These are phyloP conservation scores for Stichopus chloronotus DNA, from an alignment of 35 echinoderm and acorn worm species.

Conservation along the genomic window DNA sequence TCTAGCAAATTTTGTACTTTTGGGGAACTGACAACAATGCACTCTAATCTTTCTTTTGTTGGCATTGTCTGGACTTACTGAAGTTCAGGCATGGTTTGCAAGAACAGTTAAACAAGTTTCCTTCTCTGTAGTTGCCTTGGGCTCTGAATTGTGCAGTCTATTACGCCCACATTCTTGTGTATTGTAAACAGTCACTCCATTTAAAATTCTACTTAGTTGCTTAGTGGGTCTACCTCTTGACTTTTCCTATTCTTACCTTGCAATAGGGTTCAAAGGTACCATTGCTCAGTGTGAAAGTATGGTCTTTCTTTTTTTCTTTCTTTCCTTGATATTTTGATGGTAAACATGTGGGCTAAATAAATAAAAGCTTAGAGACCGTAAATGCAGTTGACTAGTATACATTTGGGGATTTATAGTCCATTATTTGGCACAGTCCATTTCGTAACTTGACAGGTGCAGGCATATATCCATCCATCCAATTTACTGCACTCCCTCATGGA, in stretches of 20 bases:
- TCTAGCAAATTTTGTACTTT: no score
- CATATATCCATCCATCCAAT: not conserved
- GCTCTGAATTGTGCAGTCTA: not conserved
- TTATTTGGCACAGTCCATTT: not conserved
- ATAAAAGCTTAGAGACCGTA: not conserved
- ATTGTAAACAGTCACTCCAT: not conserved
- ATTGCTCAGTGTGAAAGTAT: not conserved
- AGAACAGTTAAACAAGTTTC: no score
- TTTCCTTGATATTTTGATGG: not conserved
- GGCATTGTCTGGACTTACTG: not conserved
- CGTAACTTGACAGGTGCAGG: not conserved
- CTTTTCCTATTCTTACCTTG: not conserved
- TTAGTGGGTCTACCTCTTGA: not conserved
- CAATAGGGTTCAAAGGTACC: not conserved
- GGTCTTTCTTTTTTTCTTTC: not conserved
- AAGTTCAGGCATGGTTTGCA: not conserved
- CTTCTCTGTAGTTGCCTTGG: not conserved
- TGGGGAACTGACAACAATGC: not conserved
- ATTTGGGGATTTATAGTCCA: not conserved
- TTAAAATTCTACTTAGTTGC: not conserved
- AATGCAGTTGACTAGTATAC: not conserved
- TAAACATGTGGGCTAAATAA: not conserved
- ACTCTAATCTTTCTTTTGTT: not conserved
- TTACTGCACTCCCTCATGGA: no score
- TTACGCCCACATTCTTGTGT: not conserved